phyloP scores from a whole-genome alignment of 64 coral and sea anemone species.

The Actinia equina region DNA sequence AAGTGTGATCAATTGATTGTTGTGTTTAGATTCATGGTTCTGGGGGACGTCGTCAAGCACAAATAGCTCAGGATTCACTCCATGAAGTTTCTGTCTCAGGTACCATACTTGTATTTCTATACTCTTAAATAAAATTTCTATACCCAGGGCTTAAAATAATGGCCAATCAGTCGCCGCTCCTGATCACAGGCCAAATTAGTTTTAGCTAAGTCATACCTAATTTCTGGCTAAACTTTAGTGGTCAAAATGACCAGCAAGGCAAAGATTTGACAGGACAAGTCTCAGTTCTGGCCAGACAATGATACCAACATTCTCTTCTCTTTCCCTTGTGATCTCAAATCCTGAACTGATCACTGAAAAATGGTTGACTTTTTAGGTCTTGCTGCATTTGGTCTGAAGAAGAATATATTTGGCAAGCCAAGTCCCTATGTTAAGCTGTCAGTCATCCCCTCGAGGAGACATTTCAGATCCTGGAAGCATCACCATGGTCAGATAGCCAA shows the following conservation, averaged over 20 bases:
- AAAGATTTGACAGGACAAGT: no score
- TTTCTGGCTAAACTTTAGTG: no score
- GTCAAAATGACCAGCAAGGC: no score
- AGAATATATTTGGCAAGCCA: conserved; percentile 92
- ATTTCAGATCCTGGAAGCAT: conserved; percentile 86
- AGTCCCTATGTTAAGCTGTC: conserved; percentile 95
- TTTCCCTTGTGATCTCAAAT: background rate
- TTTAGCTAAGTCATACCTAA: no score
- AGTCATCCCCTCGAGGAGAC: conserved; percentile 75
- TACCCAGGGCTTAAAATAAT: no score
- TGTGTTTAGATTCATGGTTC: conserved; percentile 29
- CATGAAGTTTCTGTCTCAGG: conserved; percentile 81
- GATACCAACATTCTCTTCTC: background rate
- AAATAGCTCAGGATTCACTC: conserved; percentile 45
- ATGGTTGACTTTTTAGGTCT: conserved; percentile 32
- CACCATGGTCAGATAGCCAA: conserved; percentile 99
- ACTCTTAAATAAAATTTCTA: background rate
- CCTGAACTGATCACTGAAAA: background rate
- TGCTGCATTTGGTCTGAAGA: conserved; percentile 81
- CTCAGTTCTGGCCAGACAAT: no score
- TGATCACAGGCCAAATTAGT: no score
- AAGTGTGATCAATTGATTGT: no score
- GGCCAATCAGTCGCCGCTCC: no score
- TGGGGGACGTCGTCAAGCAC: conserved; percentile 29
- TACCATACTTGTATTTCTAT: background rate